Percentiles rank a stretch among this genome's conserved stretches.
Conservation (phyloP, 2,888 invertebrate genomes). For the Arctia plantaginis region DNA sequence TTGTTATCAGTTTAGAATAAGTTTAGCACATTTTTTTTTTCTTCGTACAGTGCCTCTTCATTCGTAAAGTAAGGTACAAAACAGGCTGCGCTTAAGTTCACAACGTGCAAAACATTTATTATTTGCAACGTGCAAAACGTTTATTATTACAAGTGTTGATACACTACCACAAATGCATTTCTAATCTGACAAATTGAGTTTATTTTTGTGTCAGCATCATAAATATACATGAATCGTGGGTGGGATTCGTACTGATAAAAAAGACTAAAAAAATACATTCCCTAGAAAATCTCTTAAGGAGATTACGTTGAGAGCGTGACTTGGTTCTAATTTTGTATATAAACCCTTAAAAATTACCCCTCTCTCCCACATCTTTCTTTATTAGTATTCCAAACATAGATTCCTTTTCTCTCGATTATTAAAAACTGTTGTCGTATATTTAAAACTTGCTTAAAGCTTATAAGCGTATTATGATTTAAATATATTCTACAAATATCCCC, state of each 20-base stretch:
- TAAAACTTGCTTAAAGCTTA: neutral
- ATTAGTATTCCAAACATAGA: constrained; percentile 10
- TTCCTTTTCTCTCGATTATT: neutral
- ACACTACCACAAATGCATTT: neutral
- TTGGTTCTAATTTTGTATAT: neutral
- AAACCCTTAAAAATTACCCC: neutral
- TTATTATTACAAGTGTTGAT: neutral
- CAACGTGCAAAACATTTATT: no score
- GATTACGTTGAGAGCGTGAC: constrained; percentile 1
- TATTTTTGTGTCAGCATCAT: neutral
- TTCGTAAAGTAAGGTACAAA: neutral
- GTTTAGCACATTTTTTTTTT: neutral
- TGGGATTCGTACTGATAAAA: neutral
- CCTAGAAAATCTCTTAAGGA: neutral
- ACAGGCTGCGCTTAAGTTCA: neutral
- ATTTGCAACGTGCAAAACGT: neutral
- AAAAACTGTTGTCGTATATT: neutral
- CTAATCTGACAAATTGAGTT: neutral
- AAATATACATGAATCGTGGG: neutral
- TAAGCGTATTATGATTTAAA: neutral
- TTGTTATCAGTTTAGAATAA: neutral
- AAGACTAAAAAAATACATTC: neutral
- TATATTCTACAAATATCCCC: neutral
- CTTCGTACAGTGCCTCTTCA: neutral
- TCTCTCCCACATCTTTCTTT: no score